A percentile compares a stretch with the other conserved stretches of the same genome.
These are phyloP conservation scores for Phenganax marumi DNA, from an alignment of 92 coral and sea anemone genomes.

Conservation along the genomic window DNA sequence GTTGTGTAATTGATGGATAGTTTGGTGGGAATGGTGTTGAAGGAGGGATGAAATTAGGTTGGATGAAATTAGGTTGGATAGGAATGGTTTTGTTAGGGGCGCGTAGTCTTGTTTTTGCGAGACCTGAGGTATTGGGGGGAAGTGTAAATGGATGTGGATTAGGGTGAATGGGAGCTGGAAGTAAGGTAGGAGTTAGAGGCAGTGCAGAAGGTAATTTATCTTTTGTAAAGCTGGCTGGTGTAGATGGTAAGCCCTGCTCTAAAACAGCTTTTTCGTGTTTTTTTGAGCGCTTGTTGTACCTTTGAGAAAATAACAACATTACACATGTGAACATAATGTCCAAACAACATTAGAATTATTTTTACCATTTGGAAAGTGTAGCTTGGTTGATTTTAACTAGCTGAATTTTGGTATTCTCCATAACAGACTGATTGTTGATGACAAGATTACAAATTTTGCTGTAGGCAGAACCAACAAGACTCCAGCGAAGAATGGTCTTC, in stretches of 20 bases:
- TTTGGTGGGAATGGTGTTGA: not conserved
- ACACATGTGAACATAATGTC: not conserved
- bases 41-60: not conserved
- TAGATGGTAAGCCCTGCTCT: conserved; percentile 45
- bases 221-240: conserved; percentile 38
- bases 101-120: conserved; percentile 8
- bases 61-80: not conserved
- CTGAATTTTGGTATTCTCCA: conserved; percentile 37
- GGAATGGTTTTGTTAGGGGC: not conserved
- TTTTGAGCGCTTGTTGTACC: conserved; percentile 46
- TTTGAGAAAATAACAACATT: not conserved
- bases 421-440: conserved; percentile 10
- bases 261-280: conserved; percentile 50
- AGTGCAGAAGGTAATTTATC: conserved; percentile 48
- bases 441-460: conserved; percentile 1
- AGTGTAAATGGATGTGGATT: conserved; percentile 1
- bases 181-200: conserved; percentile 2
- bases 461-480: conserved; percentile 24
- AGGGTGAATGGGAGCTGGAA: not conserved
- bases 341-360: not conserved
- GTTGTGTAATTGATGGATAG: not conserved
- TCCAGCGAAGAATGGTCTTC: conserved; percentile 24
- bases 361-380: conserved; percentile 35
- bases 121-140: conserved; percentile 33
- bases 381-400: conserved; percentile 32